Evolutionary conservation across 1,140 invertebrate species (phyloP).

Genomic region (Drosophila sproati): DNA sequence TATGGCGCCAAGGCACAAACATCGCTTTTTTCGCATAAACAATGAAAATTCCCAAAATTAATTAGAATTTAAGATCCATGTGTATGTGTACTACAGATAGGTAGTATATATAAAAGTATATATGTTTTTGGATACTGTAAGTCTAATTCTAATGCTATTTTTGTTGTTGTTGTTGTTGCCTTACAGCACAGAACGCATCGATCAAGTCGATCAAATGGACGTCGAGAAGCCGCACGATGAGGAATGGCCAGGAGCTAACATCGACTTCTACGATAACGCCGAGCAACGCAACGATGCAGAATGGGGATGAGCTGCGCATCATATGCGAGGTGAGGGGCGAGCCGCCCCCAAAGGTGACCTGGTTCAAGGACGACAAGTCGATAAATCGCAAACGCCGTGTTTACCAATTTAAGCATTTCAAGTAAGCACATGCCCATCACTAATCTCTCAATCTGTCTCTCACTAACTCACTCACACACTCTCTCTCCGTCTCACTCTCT

Average conservation of each 20-base stretch:
- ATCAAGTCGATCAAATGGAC: slow-evolving; percentile 64
- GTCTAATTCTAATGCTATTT: slow-evolving; percentile 10
- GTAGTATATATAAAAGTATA: background rate
- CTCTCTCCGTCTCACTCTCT: background rate
- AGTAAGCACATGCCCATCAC: slow-evolving; percentile 59
- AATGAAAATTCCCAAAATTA: slow-evolving; percentile 51
- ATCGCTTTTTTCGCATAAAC: slow-evolving; percentile 42
- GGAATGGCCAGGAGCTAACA: slow-evolving; percentile 85
- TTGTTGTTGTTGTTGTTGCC: slow-evolving; percentile 51
- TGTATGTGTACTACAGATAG: background rate
- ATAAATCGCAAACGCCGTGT: slow-evolving; percentile 82
- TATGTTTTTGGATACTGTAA: background rate
- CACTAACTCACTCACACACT: background rate
- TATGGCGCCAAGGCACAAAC: slow-evolving; percentile 45
- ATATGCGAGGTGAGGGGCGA: slow-evolving; percentile 89
- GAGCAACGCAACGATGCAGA: slow-evolving; percentile 74
- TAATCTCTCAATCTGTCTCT: background rate
- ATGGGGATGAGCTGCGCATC: slow-evolving; percentile 87
- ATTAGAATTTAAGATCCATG: slow-evolving; percentile 37
- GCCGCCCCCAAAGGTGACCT: slow-evolving; percentile 89
- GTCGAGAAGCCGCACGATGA: slow-evolving; percentile 71
- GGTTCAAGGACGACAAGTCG: slow-evolving; percentile 90
- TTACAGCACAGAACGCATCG: slow-evolving; percentile 84
- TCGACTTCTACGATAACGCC: slow-evolving; percentile 28
- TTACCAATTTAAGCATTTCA: slow-evolving; percentile 83